Conservation (phyloP, 1,140 invertebrate species). For the Brachionus manjavacas region DNA sequence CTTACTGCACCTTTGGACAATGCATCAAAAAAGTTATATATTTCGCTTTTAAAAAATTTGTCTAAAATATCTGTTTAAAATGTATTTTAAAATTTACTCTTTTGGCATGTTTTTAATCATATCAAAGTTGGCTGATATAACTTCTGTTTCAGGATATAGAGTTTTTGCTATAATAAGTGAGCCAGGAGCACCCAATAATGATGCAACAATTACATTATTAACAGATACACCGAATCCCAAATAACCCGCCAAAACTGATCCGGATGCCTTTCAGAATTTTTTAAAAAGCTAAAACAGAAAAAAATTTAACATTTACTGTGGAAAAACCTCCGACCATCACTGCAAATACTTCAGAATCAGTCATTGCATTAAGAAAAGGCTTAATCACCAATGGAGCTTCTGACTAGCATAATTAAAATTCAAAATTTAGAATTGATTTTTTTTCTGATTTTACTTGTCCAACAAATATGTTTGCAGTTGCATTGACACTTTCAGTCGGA, state of each 20-base stretch:
- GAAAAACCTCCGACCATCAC: constrained; percentile 89
- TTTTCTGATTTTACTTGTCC: constrained; percentile 43
- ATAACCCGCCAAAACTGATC: constrained; percentile 26
- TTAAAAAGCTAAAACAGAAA: background rate
- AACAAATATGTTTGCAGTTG: constrained; percentile 56
- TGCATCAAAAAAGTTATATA: constrained; percentile 39
- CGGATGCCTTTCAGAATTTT: background rate
- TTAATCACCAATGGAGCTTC: constrained; percentile 32
- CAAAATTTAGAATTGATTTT: background rate
- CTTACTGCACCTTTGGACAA: constrained; percentile 4
- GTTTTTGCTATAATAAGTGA: constrained; percentile 44
- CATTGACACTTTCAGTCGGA: constrained; percentile 48
- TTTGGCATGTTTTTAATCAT: constrained; percentile 2
- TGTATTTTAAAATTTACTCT: background rate
- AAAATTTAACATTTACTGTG: constrained; percentile 60
- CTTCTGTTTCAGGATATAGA: constrained; percentile 44
- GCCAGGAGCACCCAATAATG: constrained; percentile 45
- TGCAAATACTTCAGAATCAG: constrained; percentile 68
- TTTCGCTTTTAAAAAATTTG: background rate
- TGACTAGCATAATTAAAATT: background rate
- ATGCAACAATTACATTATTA: constrained; percentile 45
- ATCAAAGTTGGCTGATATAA: constrained; percentile 6
- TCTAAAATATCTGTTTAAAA: too few relatives aligned
- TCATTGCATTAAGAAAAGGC: constrained; percentile 33
- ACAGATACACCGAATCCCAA: constrained; percentile 33